Evolutionary conservation across 1,140 invertebrate species (phyloP).

Genomic region (Drosophila micromelanica): DNA sequence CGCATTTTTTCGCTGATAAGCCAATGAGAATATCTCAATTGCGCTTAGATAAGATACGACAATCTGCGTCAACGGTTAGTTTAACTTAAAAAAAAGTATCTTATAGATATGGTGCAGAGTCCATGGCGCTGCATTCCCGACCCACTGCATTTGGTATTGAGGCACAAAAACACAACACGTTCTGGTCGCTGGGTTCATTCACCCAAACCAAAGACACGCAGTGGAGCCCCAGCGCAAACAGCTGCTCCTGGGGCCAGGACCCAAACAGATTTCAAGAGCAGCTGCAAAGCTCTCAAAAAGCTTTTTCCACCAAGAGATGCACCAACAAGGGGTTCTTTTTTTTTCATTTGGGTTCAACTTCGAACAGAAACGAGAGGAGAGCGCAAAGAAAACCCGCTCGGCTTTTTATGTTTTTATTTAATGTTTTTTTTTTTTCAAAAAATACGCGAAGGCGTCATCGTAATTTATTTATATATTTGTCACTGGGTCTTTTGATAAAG

Average conservation of each 20-base stretch:
- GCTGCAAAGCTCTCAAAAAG: slow-evolving; percentile 55
- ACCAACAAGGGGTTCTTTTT: background rate
- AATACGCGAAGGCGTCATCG: slow-evolving; percentile 28
- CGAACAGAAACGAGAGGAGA: background rate
- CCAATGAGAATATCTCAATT: background rate
- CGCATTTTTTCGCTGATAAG: background rate
- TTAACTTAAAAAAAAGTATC: no score
- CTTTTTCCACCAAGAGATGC: slow-evolving; percentile 41
- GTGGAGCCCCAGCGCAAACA: slow-evolving; percentile 46
- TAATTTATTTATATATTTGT: slow-evolving; percentile 81
- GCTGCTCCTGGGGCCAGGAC: slow-evolving; percentile 63
- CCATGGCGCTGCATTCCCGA: background rate
- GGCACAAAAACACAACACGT: slow-evolving; percentile 34
- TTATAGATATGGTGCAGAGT: background rate
- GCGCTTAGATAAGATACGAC: background rate
- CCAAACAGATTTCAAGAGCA: slow-evolving; percentile 60
- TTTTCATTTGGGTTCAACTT: no score
- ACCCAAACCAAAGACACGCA: slow-evolving; percentile 59
- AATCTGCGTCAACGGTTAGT: background rate
- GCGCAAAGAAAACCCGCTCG: slow-evolving; percentile 21
- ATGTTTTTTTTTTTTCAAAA: slow-evolving; percentile 7
- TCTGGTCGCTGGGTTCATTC: slow-evolving; percentile 60
- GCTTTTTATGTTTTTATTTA: slow-evolving; percentile 30
- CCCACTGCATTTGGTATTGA: slow-evolving; percentile 31
- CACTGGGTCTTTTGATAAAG: slow-evolving; percentile 74